phyloP scores from a whole-genome alignment of 2,888 invertebrate species.

The Minunthozetes semirufus region DNA sequence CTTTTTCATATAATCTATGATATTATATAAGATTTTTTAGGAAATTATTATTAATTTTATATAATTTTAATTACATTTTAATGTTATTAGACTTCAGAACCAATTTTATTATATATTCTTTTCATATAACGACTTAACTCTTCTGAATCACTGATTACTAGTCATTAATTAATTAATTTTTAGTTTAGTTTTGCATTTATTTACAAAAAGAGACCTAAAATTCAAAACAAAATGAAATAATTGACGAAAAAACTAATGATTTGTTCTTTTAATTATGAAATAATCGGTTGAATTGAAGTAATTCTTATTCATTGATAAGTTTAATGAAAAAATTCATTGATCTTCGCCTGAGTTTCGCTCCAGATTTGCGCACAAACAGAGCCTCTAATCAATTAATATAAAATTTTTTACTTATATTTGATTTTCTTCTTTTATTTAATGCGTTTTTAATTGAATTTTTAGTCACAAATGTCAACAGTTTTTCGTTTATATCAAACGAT shows the following conservation, averaged over 20 bases:
- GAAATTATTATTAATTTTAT: slow-evolving; percentile 13
- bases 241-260: not conserved
- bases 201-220: not conserved
- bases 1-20: not conserved
- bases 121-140: no score
- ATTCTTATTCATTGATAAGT: no score
- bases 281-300: no score
- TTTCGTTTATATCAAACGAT: no score
- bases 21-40: not conserved
- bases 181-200: slow-evolving; percentile 14
- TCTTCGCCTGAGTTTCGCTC: no score
- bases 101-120: not conserved
- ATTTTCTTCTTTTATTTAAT: no score
- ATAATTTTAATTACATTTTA: slow-evolving; percentile 2
- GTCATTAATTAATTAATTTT: slow-evolving; percentile 5
- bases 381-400: no score
- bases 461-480: no score
- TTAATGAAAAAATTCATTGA: no score
- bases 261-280: slow-evolving; percentile 2
- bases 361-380: no score
- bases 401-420: no score
- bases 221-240: not conserved
- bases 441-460: no score
- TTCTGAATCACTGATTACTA: not conserved
- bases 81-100: not conserved